Base-by-base conservation (phyloP, 2,888 invertebrate species). In the Drosophila mimica region DNA sequence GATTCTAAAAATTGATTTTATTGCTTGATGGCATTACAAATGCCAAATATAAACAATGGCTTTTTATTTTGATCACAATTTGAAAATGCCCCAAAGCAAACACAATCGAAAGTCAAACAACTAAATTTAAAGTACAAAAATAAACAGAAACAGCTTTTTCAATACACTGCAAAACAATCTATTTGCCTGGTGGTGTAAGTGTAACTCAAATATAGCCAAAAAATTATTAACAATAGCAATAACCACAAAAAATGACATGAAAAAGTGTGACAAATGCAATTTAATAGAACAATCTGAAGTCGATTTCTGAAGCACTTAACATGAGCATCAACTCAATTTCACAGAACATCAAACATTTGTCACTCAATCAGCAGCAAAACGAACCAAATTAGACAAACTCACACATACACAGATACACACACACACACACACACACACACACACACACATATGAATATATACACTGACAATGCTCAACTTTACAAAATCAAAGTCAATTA, bases 401-500 rank as follows among this genome's bases (percentile, higher is more conserved):
- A 49, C 46, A 52, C 43, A n/a, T n/a, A 60, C 49, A 58, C 57
- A 57, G 25, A 28, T 13, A 43, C 36, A 40, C n/a, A 17, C 25
- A 38, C 43, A 59, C 13, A 51, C 63, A 49, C 30, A 57, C 46
- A 43, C 52, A 60, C 38, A 54, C 43, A 54, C 31, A 25, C 17
- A 40, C 38, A 38, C 15, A 15, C 31, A 34, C 40, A 63, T n/a
- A 53, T 36, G 33, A n/a, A n/a, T 8, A 33, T 13, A 56, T n/a
- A 53, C 8, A 11, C 33, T 17, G 9, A 31, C 5, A 40, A 25
- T 51, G 43, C 33, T 62, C 52, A 76, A 68, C 56, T 81, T 69
- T 80, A 66, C 54, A 70, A 80, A 86, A 75, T 82, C 80, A 75
- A 80, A 87, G 81, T 87, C 83, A 84, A 84, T 84, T 84, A 84